A percentile compares a stretch with the other conserved stretches of the same genome.
phyloP scores from a whole-genome alignment of 2,888 invertebrate genomes.

The Thymelicus lineola region DNA sequence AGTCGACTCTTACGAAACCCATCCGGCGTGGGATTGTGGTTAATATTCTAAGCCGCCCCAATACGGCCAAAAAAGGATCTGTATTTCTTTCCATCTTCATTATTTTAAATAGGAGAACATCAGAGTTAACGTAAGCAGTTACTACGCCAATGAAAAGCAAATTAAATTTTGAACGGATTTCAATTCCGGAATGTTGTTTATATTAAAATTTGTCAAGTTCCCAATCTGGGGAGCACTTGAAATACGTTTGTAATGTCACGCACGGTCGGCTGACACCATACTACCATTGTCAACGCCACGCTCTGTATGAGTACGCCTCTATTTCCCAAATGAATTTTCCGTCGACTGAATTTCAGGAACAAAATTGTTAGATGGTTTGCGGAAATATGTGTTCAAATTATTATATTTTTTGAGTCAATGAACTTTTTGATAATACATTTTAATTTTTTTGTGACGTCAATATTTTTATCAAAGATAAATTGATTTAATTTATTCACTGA shows the following conservation, averaged over 20 bases:
- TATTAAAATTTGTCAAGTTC: constrained; percentile 2
- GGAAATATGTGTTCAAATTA: no score
- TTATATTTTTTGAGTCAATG: no score
- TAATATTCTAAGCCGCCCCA: no score
- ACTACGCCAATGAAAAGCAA: not conserved
- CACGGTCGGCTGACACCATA: not conserved
- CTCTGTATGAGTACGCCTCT: not conserved
- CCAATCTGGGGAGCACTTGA: constrained; percentile 19
- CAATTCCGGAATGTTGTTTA: constrained; percentile 1
- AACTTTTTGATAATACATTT: no score
- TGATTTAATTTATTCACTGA: no score
- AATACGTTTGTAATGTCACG: constrained; percentile 15
- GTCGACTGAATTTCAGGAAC: not conserved
- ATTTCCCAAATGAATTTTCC: constrained; percentile 13
- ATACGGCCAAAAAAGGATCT: no score
- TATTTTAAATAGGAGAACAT: no score
- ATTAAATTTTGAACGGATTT: not conserved
- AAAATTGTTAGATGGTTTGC: not conserved
- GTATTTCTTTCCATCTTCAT: no score
- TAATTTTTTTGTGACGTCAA: no score
- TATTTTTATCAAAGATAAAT: no score
- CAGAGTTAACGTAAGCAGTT: not conserved
- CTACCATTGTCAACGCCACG: constrained; percentile 25
- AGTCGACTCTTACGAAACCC: no score
- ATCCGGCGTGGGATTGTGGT: no score